Evolutionary conservation across 2,113 vertebrate genomes (phyloP), one percentile per base, ranked within the genome.

Genomic region (Taurulus bubalis): DNA sequence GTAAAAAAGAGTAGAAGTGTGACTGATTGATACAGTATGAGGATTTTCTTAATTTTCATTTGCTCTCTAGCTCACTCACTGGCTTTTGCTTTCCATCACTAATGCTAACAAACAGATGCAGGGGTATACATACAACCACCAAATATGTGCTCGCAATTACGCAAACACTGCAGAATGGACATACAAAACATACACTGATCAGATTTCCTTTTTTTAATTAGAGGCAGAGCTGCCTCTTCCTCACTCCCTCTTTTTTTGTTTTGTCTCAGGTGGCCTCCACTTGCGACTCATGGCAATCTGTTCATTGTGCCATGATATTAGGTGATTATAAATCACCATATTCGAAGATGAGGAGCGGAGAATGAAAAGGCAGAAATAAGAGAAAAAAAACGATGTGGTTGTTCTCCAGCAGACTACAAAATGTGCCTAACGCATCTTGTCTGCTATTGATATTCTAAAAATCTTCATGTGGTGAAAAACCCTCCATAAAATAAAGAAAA

Each of bases 281-380:
- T 91, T 76, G 71, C 51, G 58, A 90, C 88, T 93, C 67, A 6
- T 80, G 75, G 81, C 79, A 92, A 90, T 93, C 91, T 93, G 92
- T 88, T 94, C 88, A 92, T 87, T 87, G 90, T 92, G 92, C 87
- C 91, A 85, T 93, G 90, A 94, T 93, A 94, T 94, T 92, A 91
- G 93, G 87, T 95, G 91, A 94, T 94, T 94, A 94, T 93, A 93
- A 95, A 92, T 92, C 85, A 90, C 75, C 85, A 87, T 90, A 84
- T 79, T 90, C 72, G 77, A 90, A 83, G 85, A 89, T 70, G 77
- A 80, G 40, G 58, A 85, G 72, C 75, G 38, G 47, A 84, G 49
- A 92, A 90, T 67, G 79, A 87, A 88, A 85, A 68, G 62, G 40
- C 28, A 28, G 16, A 26, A 49, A 28, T 9, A 28, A 51, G 28